Conservation (phyloP, 2,113 vertebrate species). For the Gnathonemus longibarbis region DNA sequence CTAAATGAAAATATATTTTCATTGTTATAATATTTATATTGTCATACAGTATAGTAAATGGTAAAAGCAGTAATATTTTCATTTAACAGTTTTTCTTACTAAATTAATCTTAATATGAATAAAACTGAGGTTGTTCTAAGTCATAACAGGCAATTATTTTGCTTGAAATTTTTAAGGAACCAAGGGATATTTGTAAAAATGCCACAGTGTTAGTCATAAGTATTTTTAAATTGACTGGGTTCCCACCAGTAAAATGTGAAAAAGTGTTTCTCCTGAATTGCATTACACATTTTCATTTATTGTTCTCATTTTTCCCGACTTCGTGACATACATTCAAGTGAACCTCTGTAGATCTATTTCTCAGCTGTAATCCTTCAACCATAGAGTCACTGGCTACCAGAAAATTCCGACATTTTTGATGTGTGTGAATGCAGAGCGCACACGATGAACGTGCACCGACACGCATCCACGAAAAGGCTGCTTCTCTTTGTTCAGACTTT, state of each 20-base stretch:
- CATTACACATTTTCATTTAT: neutral
- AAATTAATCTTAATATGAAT: neutral
- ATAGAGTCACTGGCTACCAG: neutral
- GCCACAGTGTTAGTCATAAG: neutral
- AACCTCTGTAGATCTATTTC: neutral
- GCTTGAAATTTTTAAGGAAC: neutral
- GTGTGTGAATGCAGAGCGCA: neutral
- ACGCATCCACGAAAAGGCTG: neutral
- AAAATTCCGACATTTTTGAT: neutral
- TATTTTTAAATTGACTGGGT: neutral
- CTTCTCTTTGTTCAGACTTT: neutral
- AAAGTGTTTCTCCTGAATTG: neutral
- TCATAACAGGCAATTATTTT: neutral
- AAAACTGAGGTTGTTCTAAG: neutral
- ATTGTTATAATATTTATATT: neutral
- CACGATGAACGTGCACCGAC: neutral
- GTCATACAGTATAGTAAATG: neutral
- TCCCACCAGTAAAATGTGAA: neutral
- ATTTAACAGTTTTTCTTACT: neutral
- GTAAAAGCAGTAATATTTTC: neutral
- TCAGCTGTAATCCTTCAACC: neutral
- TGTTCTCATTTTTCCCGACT: neutral
- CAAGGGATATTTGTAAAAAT: neutral
- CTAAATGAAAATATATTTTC: neutral
- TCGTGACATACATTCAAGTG: neutral